Conservation (phyloP, 2,888 invertebrate genomes). For the Emmelina monodactyla region DNA sequence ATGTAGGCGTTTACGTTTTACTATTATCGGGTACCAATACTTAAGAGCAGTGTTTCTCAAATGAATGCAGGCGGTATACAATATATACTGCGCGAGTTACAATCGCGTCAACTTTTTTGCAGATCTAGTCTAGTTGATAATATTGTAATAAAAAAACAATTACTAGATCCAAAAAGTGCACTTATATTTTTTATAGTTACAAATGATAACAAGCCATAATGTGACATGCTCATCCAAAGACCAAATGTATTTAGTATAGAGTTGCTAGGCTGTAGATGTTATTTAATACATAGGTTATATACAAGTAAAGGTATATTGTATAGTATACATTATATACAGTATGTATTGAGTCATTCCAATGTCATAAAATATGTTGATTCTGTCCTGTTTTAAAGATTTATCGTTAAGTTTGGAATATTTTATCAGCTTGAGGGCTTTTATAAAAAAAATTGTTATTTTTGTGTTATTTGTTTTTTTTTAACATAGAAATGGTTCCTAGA, state of each 20-base stretch:
- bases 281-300: conserved; percentile 36
- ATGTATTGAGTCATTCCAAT: not conserved
- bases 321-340: too few relatives aligned
- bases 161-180: conserved; percentile 36
- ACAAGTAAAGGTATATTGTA: not conserved
- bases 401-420: conserved; percentile 2
- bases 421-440: not conserved
- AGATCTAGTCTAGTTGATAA: conserved; percentile 61
- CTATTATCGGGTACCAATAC: conserved; percentile 22
- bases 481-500: conserved; percentile 1
- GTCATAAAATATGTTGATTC: not conserved
- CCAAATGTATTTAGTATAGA: conserved; percentile 52
- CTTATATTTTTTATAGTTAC: conserved; percentile 56
- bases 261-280: conserved; percentile 47
- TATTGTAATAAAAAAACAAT: too few relatives aligned
- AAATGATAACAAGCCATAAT: conserved; percentile 56
- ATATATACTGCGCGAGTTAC: too few relatives aligned
- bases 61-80: too few relatives aligned
- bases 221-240: conserved; percentile 64
- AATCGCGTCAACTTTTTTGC: too few relatives aligned
- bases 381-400: not conserved
- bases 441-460: conserved; percentile 6
- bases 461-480: conserved; percentile 9
- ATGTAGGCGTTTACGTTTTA: conserved; percentile 19
- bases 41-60: conserved; percentile 56